Conservation (phyloP, 2,113 vertebrate species). For the Pardalotus punctatus region DNA sequence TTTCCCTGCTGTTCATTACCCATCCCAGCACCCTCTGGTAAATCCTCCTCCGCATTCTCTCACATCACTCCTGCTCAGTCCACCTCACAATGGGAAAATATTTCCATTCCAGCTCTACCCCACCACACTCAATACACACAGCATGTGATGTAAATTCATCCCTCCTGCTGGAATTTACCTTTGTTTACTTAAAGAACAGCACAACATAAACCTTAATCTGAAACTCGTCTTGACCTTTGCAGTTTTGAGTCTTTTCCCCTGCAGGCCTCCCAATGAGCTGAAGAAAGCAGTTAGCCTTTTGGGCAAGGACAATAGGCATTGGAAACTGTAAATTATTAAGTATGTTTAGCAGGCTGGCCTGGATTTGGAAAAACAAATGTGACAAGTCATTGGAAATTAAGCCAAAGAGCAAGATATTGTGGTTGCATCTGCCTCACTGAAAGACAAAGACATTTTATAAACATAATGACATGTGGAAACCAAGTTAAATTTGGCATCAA, state of each 20-base stretch:
- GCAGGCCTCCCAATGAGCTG: background rate
- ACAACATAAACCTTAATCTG: background rate
- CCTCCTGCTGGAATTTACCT: background rate
- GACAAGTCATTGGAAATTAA: background rate
- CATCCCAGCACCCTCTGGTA: background rate
- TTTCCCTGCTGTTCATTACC: background rate
- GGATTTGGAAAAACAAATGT: background rate
- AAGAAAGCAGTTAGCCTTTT: background rate
- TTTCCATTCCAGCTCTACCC: background rate
- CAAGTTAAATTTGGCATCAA: constrained; percentile 30
- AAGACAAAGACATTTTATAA: constrained; percentile 8
- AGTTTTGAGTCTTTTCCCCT: background rate
- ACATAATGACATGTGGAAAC: background rate
- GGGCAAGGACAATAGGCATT: background rate
- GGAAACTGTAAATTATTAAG: background rate
- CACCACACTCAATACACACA: background rate
- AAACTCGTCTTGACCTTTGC: constrained; percentile 12
- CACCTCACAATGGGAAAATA: background rate
- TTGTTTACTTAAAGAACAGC: background rate
- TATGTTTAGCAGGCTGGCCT: background rate
- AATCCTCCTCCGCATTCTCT: background rate
- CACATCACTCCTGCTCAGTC: background rate
- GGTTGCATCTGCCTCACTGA: background rate
- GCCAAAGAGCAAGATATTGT: background rate
- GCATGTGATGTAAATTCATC: background rate